phyloP scores from a whole-genome alignment of 2,113 vertebrate genomes.

The Larimichthys polyactis region DNA sequence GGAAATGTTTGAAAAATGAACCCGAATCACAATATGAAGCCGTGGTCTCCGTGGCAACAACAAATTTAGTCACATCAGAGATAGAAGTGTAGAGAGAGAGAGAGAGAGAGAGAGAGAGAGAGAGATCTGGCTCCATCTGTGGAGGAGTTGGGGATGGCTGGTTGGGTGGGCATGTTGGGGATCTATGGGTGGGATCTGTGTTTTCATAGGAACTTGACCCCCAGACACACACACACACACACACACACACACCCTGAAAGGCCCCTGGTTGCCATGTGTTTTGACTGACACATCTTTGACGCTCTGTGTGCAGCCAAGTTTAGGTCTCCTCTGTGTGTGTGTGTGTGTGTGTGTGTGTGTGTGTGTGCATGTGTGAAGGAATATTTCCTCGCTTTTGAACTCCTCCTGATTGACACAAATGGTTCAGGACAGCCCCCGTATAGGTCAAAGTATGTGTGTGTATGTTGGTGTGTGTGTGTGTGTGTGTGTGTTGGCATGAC shows the following conservation, averaged over 20 bases:
- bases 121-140: slow-evolving; percentile 58
- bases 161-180: slow-evolving; percentile 17
- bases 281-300: slow-evolving; percentile 80
- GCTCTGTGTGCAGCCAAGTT: slow-evolving; percentile 72
- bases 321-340: slow-evolving; percentile 57
- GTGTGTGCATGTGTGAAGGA: slow-evolving; percentile 57
- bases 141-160: slow-evolving; percentile 26
- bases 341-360: slow-evolving; percentile 37
- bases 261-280: slow-evolving; percentile 78
- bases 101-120: slow-evolving; percentile 6
- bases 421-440: slow-evolving; percentile 62
- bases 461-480: slow-evolving; percentile 16
- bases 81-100: not conserved
- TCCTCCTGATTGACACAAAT: slow-evolving; percentile 79
- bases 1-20: slow-evolving; percentile 36
- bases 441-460: slow-evolving; percentile 70
- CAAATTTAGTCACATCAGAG: slow-evolving; percentile 50
- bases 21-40: slow-evolving; percentile 25
- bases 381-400: slow-evolving; percentile 81
- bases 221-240: slow-evolving; percentile 48
- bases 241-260: slow-evolving; percentile 45
- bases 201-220: slow-evolving; percentile 80
- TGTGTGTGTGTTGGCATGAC: slow-evolving; percentile 67
- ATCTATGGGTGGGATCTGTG: slow-evolving; percentile 67
- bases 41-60: slow-evolving; percentile 54